Evolutionary conservation across 2,888 invertebrate species (phyloP), one percentile per base, ranked within the genome.

Genomic region (Stenichneumon culpator): DNA sequence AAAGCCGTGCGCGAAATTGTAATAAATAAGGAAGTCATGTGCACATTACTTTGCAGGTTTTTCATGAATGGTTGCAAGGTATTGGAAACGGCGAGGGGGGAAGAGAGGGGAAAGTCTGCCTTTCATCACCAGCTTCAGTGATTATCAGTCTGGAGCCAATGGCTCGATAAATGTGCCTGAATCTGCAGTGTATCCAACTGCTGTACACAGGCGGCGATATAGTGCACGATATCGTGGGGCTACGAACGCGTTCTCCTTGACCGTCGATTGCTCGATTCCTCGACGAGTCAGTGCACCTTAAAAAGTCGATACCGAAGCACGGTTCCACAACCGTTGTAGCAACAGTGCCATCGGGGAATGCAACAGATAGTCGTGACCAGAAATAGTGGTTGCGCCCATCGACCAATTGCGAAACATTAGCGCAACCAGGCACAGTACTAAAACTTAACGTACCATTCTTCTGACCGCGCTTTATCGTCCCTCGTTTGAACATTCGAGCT

Each of bases 301-400:
- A 44, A 54, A 73, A n/a, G 60, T 79, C 68, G 39, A 79, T 79
- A 79, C 36, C 44, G 44, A 52, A 52, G 32, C 25, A 32, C 60
- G 52, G 32, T 52, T 70, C 52, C 52, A 52, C 44, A 19, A 32
- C 22, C 32, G 57, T 22, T 57, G 25, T 22, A 9, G 11, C 57
- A 57, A 36, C 60, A 32, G 52, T 54, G 32, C 3, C 52, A 52
- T 36, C 32, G 32, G 44, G 36, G 44, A 67, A 80, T 44, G 80
- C 80, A 80, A 80, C 80, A 80, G 80, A 80, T 80, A 80, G 73
- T 80, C 80, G 80, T 52, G 65, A 67, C 73, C 44, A 44, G 39
- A 57, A 57, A 54, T 22, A 19, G 47, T 36, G 16, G 22, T 77
- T 16, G 39, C 16, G 22, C 3, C 52, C 19, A 52, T 19, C 19